phyloP scores from a whole-genome alignment of 2,797 vertebrate genomes.

The Paramormyrops hopkinsi region DNA sequence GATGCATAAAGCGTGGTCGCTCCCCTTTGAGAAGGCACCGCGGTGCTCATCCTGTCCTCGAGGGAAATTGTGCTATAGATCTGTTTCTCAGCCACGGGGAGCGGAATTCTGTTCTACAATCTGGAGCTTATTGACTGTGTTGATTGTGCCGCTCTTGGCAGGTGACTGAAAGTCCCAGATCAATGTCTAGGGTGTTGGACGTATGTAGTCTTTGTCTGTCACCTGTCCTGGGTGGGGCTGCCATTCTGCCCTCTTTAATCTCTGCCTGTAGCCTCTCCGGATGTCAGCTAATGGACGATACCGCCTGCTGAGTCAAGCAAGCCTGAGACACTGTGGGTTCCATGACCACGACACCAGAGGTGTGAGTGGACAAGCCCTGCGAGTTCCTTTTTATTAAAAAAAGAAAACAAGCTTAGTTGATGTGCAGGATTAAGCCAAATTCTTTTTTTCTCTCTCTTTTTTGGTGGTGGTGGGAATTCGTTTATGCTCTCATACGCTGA shows the following conservation, averaged over 20 bases:
- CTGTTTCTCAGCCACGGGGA: constrained; percentile 33
- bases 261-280: constrained; percentile 15
- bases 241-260: background rate
- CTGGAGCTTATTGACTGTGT: constrained; percentile 55
- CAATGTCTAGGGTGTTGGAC: constrained; percentile 46
- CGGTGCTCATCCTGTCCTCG: constrained; percentile 20
- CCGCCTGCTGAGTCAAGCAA: background rate
- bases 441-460: background rate
- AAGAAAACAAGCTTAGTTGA: background rate
- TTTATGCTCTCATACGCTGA: background rate
- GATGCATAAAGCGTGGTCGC: constrained; percentile 24
- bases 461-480: background rate
- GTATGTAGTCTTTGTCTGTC: constrained; percentile 38
- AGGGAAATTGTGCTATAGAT: constrained; percentile 45
- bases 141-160: constrained; percentile 41
- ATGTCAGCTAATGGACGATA: constrained; percentile 13
- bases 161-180: constrained; percentile 48
- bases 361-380: background rate
- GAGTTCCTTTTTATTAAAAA: background rate
- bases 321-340: constrained; percentile 16
- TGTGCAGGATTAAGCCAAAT: background rate
- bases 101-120: constrained; percentile 42
- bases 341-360: constrained; percentile 21
- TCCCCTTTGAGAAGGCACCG: background rate
- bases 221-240: constrained; percentile 4